These are phyloP conservation scores for Lepidurus apus DNA, from an alignment of 1,140 invertebrate species.

Conservation along the genomic window DNA sequence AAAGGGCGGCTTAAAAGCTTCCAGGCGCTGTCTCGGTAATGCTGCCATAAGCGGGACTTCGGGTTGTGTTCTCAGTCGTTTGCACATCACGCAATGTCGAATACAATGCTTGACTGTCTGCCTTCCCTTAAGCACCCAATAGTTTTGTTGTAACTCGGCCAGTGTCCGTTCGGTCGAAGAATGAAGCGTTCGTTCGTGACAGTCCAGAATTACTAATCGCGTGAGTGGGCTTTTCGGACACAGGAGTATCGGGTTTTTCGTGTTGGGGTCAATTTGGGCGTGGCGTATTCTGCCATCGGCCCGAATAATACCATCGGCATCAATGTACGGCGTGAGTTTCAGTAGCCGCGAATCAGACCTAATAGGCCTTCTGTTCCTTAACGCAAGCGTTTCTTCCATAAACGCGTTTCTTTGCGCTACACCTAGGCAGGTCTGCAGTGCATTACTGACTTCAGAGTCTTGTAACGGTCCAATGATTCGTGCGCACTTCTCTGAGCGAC, in stretches of 20 bases:
- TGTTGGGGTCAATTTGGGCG: not conserved
- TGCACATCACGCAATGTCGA: conserved; percentile 33
- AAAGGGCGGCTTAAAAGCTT: conserved; percentile 30
- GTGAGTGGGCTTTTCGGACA: not conserved
- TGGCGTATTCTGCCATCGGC: conserved; percentile 33
- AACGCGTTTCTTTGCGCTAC: not conserved
- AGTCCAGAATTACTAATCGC: not conserved
- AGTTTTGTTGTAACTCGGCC: conserved; percentile 34
- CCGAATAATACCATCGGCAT: conserved; percentile 30
- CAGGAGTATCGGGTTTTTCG: not conserved
- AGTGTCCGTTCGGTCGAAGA: conserved; percentile 1
- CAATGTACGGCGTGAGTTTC: not conserved
- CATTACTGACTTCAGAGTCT: not conserved
- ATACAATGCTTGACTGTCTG: conserved; percentile 13
- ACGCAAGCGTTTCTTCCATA: not conserved
- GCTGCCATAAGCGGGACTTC: conserved; percentile 36
- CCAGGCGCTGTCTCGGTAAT: conserved; percentile 34
- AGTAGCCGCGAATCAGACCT: not conserved
- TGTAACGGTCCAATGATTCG: not conserved
- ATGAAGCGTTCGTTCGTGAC: not conserved
- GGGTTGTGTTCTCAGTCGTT: conserved; percentile 22
- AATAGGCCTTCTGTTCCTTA: not conserved
- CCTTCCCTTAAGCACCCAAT: conserved; percentile 35
- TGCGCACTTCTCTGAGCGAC: not conserved
- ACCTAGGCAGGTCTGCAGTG: not conserved